Conservation (phyloP, 2,113 vertebrate genomes). For the Labeo catla region DNA sequence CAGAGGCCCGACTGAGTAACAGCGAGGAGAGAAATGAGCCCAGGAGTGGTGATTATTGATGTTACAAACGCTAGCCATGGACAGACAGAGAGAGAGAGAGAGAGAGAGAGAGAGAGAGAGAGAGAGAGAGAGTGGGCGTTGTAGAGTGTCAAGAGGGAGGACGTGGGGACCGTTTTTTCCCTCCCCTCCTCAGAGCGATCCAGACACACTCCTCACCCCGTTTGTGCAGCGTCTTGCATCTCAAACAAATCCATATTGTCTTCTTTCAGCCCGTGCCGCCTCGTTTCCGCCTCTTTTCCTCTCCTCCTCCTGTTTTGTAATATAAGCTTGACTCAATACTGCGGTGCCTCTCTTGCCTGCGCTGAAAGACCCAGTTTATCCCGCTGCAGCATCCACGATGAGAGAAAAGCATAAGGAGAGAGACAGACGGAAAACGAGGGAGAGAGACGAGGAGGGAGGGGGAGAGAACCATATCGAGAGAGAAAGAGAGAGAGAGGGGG, state of each 20-base stretch:
- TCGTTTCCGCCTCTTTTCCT: slow-evolving; percentile 9
- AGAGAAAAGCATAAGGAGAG: slow-evolving; percentile 31
- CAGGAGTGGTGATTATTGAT: slow-evolving; percentile 4
- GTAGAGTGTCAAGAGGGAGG: not conserved
- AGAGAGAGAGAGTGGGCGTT: not conserved
- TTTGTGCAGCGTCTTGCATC: not conserved
- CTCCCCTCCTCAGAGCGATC: slow-evolving; percentile 38
- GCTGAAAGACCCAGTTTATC: not conserved
- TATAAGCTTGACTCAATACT: slow-evolving; percentile 26
- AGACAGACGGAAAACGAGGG: not conserved
- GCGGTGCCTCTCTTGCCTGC: not conserved
- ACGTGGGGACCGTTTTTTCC: slow-evolving; percentile 15
- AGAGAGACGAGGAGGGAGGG: slow-evolving; percentile 12
- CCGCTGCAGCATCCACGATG: slow-evolving; percentile 46
- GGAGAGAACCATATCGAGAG: slow-evolving; percentile 1
- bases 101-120: not conserved
- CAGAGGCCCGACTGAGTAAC: not conserved
- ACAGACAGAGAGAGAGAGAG: slow-evolving; percentile 10
- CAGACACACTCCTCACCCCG: slow-evolving; percentile 10
- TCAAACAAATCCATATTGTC: slow-evolving; percentile 28
- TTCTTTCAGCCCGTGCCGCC: not conserved
- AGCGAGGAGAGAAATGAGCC: slow-evolving; percentile 15
- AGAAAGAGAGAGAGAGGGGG: slow-evolving; percentile 31
- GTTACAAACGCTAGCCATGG: slow-evolving; percentile 38
- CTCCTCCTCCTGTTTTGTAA: slow-evolving; percentile 22